Base-by-base conservation (phyloP, 1,140 invertebrate species). In the Sycophila sp. region DNA sequence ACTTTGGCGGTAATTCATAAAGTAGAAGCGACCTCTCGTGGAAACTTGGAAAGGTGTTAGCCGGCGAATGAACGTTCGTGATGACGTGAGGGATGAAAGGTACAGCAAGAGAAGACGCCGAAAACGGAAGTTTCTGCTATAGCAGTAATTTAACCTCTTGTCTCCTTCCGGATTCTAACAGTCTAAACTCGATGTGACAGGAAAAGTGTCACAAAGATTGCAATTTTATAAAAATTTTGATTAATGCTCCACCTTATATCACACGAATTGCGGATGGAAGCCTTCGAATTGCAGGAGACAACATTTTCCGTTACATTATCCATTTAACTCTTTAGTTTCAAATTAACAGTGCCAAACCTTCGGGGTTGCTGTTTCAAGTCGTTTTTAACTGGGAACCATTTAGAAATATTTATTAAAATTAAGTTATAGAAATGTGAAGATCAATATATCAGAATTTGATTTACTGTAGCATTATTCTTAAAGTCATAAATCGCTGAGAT, bases 1-100 rank as follows among this genome's bases (percentile, higher is more conserved):
- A 76, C 73, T 76, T 76, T n/a, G 59, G 38, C 65, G 68, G 71
- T 75, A 75, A 76, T 75, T 76, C 69, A 75, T 76, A 75, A 69
- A 74, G 73, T 74, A 71, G 65, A 70, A 64, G 67, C 70, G 70
- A 64, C 68, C 45, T 66, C 60, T 55, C 40, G 56, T 47, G 8
- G 26, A 72, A 67, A 66, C 45, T 55, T 67, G 40, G 59, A 68
- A 56, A 72, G 71, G 65, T 69, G 71, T 68, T 63, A 59, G 65
- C 45, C 56, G 34, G 68, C 34, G 62, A 69, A 71, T 58, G 69
- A 72, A 53, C 30, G 55, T 55, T 62, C 51, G 60, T 17, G 62
- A 70, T 73, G 65, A 69, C 66, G 70, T 51, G 66, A 60, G 64
- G 58, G 51, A 45, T 72, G 49, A 24, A 65, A 66, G 62, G 45